Conservation (phyloP, 1,140 invertebrate genomes). For the Trachymyrmex septentrionalis region DNA sequence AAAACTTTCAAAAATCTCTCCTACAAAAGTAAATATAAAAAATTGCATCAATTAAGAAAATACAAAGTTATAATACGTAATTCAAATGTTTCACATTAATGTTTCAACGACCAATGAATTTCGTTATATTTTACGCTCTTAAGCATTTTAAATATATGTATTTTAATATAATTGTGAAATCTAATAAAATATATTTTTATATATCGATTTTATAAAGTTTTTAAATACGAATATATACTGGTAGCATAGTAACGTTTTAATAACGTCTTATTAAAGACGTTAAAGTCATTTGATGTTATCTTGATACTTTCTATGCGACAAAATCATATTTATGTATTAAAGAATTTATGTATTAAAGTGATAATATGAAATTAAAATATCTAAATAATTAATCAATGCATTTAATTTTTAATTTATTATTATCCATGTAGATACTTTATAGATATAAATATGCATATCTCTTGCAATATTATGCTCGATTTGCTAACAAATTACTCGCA, state of each 20-base stretch:
- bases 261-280: too few relatives aligned
- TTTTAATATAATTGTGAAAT: neutral
- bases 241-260: too few relatives aligned
- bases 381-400: neutral
- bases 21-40: neutral
- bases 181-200: neutral
- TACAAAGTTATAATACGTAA: neutral
- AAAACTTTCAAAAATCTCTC: neutral
- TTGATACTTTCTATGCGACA: too few relatives aligned
- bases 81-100: neutral
- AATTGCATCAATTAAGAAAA: neutral
- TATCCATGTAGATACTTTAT: neutral
- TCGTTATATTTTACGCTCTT: neutral
- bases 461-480: neutral
- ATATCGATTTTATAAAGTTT: neutral
- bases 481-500: neutral
- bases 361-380: slow-evolving; percentile 2
- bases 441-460: neutral
- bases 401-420: neutral
- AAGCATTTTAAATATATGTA: neutral
- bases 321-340: neutral
- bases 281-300: too few relatives aligned
- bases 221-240: neutral
- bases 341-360: too few relatives aligned
- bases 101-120: neutral